These are phyloP conservation scores for Drosophila aldrichi DNA, from an alignment of 2,888 invertebrate genomes.

Conservation along the genomic window DNA sequence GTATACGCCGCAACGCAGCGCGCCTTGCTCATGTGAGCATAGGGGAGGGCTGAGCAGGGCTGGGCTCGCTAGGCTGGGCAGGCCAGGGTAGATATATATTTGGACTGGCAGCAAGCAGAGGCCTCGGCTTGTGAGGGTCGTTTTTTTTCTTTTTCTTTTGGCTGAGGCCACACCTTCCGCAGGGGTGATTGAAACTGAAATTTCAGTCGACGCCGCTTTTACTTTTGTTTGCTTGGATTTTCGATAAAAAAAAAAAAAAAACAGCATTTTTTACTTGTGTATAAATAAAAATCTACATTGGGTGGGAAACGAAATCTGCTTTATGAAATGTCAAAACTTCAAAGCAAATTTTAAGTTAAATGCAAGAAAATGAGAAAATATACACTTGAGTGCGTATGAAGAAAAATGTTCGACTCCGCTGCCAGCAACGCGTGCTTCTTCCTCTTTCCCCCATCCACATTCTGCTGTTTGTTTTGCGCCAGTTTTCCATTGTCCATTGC, in stretches of 20 bases:
- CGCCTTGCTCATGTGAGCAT: constrained; percentile 49
- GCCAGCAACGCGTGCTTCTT: constrained; percentile 37
- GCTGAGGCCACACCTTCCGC: constrained; percentile 83
- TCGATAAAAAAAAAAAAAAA: constrained; percentile 57
- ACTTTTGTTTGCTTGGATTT: constrained; percentile 78
- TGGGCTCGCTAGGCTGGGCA: background rate
- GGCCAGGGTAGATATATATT: constrained; percentile 35
- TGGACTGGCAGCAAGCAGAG: constrained; percentile 36
- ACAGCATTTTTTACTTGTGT: constrained; percentile 29
- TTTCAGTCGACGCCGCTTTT: constrained; percentile 68
- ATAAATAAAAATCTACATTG: constrained; percentile 45
- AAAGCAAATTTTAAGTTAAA: constrained; percentile 80
- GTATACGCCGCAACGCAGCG: constrained; percentile 56
- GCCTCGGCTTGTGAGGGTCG: constrained; percentile 65
- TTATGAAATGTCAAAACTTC: constrained; percentile 83
- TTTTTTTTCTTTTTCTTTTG: constrained; percentile 53
- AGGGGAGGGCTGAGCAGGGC: background rate
- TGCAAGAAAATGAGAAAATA: constrained; percentile 82
- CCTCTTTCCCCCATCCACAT: constrained; percentile 12
- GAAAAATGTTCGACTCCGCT: constrained; percentile 63
- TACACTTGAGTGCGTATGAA: constrained; percentile 82
- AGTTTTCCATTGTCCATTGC: constrained; percentile 64
- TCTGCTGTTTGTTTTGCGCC: constrained; percentile 54
- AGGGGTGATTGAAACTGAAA: constrained; percentile 79
- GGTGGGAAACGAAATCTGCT: constrained; percentile 69